These are phyloP conservation scores for Jacana jacana DNA, from an alignment of 2,113 vertebrate genomes.

Conservation along the genomic window DNA sequence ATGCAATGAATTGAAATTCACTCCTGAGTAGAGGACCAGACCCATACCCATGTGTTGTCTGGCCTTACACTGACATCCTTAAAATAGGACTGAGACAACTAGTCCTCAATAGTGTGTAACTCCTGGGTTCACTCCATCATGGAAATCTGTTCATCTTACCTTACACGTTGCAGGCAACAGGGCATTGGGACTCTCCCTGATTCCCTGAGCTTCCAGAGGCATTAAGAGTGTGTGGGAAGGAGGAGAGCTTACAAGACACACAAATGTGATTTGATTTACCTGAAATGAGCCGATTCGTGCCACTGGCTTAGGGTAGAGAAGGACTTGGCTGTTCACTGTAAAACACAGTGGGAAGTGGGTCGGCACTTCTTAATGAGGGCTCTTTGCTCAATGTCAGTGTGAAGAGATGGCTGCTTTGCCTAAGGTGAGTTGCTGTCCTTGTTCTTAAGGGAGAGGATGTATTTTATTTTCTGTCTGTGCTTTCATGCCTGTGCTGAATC, in stretches of 20 bases:
- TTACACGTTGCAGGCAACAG: fast-evolving
- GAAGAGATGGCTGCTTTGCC: neutral
- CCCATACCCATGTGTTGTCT: neutral
- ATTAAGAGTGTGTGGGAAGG: neutral
- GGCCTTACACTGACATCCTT: neutral
- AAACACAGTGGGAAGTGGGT: neutral
- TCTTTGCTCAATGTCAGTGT: neutral
- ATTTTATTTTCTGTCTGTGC: neutral
- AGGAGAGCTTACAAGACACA: neutral
- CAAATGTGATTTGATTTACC: neutral
- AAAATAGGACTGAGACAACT: neutral
- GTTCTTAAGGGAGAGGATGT: neutral
- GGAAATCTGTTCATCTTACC: neutral
- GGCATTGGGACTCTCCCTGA: neutral
- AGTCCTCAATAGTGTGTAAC: neutral
- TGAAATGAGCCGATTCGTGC: neutral
- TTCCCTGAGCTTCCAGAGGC: neutral
- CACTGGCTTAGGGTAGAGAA: neutral
- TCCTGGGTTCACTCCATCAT: neutral
- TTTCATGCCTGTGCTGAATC: neutral
- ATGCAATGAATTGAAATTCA: neutral
- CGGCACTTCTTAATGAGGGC: neutral
- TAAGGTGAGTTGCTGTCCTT: neutral
- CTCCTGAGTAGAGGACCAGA: neutral
- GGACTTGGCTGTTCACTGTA: neutral